A percentile compares a stretch with the other conserved stretches of the same genome.
phyloP scores from a whole-genome alignment of 2,797 vertebrate genomes.

The Chaenodraco wilsoni region DNA sequence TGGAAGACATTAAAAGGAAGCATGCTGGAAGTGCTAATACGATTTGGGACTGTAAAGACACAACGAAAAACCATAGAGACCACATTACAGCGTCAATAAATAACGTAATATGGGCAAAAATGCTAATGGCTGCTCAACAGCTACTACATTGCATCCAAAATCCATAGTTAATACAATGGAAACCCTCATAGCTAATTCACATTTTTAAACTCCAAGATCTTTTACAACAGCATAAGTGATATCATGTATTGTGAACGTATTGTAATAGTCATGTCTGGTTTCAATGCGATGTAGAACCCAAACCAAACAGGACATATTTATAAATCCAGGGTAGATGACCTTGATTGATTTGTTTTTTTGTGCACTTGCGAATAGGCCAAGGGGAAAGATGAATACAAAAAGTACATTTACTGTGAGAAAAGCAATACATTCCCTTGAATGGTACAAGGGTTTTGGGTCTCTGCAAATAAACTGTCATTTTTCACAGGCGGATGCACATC shows the following conservation, averaged over 20 bases:
- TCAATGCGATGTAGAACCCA: conserved; percentile 11
- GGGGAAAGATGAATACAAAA: conserved; percentile 50
- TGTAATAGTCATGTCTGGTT: conserved; percentile 20
- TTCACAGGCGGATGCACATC: conserved; percentile 46
- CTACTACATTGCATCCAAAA: neutral
- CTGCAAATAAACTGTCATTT: conserved; percentile 53
- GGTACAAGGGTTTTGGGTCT: conserved; percentile 45
- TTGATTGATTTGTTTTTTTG: conserved; percentile 9
- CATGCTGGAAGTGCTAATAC: neutral
- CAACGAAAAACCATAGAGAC: neutral
- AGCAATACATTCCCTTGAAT: conserved; percentile 60
- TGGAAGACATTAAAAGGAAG: conserved; percentile 12
- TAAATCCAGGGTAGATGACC: conserved; percentile 26
- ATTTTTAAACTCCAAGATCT: conserved; percentile 10
- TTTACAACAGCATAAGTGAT: conserved; percentile 8
- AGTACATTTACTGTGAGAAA: conserved; percentile 57
- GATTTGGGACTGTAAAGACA: neutral
- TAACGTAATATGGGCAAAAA: neutral
- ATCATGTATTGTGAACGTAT: neutral
- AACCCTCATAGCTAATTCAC: neutral
- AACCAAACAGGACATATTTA: conserved; percentile 29
- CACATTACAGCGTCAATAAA: neutral
- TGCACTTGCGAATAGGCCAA: conserved; percentile 9
- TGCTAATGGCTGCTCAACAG: neutral
- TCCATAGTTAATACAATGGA: neutral